Evolutionary conservation across 1,140 invertebrate genomes (phyloP).

Genomic region (Drosophila pallidifrons): DNA sequence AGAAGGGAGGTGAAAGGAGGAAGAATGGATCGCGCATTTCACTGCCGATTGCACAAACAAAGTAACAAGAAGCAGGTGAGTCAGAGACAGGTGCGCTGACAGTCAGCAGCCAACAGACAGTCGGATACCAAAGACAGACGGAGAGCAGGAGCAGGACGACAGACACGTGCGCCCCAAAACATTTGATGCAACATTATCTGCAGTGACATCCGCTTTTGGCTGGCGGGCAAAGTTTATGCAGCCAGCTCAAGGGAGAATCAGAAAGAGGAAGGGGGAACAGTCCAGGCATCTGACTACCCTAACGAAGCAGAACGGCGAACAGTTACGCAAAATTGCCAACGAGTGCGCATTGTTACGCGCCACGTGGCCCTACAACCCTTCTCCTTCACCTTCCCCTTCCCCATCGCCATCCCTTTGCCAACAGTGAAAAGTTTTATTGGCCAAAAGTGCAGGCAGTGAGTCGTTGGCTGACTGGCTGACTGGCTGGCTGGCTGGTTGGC

Average conservation of each 20-base stretch:
- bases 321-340: slow-evolving; percentile 79
- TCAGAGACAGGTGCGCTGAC: slow-evolving; percentile 40
- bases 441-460: slow-evolving; percentile 55
- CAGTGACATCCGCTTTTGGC: slow-evolving; percentile 55
- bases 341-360: slow-evolving; percentile 74
- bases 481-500: slow-evolving; percentile 16
- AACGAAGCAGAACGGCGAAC: slow-evolving; percentile 72
- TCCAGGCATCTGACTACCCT: slow-evolving; percentile 38
- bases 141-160: background rate
- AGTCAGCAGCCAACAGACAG: slow-evolving; percentile 10
- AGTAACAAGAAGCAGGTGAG: slow-evolving; percentile 19
- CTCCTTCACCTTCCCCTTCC: background rate
- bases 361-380: slow-evolving; percentile 59
- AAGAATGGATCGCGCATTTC: slow-evolving; percentile 32
- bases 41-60: slow-evolving; percentile 55
- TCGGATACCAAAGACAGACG: background rate
- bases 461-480: slow-evolving; percentile 30
- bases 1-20: background rate
- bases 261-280: background rate
- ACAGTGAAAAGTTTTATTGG: slow-evolving; percentile 71
- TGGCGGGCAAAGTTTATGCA: slow-evolving; percentile 59
- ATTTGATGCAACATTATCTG: slow-evolving; percentile 66
- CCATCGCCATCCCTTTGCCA: background rate
- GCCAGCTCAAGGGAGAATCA: slow-evolving; percentile 1
- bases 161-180: slow-evolving; percentile 53